A percentile compares a stretch with the other conserved stretches of the same genome.
These are phyloP conservation scores for Microchirus variegatus DNA, from an alignment of 2,797 vertebrate genomes.

Conservation along the genomic window DNA sequence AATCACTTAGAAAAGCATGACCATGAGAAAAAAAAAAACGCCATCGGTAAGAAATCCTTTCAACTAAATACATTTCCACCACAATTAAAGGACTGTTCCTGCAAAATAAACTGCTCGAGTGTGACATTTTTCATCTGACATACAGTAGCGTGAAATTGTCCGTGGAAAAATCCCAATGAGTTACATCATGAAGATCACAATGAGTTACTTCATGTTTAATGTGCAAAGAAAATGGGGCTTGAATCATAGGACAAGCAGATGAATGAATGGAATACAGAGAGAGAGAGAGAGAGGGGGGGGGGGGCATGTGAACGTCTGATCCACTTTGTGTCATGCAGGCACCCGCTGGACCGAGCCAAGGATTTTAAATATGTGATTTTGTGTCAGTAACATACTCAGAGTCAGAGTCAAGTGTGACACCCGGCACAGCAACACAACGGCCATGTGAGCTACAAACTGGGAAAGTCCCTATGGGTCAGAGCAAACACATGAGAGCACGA, in stretches of 20 bases:
- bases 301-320: slow-evolving; percentile 29
- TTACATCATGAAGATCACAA: slow-evolving; percentile 49
- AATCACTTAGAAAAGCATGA: slow-evolving; percentile 26
- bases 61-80: slow-evolving; percentile 18
- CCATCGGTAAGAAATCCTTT: slow-evolving; percentile 33
- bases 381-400: slow-evolving; percentile 31
- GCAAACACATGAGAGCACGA: slow-evolving; percentile 44
- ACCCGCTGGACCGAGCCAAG: slow-evolving; percentile 21
- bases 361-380: slow-evolving; percentile 35
- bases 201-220: slow-evolving; percentile 47
- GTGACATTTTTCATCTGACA: slow-evolving; percentile 50
- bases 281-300: slow-evolving; percentile 10
- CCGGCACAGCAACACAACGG: slow-evolving; percentile 10
- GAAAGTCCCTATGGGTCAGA: slow-evolving; percentile 58
- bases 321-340: slow-evolving; percentile 28
- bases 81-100: slow-evolving; percentile 53
- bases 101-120: slow-evolving; percentile 29
- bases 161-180: slow-evolving; percentile 30
- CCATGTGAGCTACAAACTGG: slow-evolving; percentile 17
- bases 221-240: slow-evolving; percentile 31
- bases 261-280: slow-evolving; percentile 31
- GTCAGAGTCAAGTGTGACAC: slow-evolving; percentile 40
- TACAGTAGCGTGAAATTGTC: slow-evolving; percentile 36
- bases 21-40: slow-evolving; percentile 34
- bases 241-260: slow-evolving; percentile 54